These are phyloP conservation scores for Avahi laniger DNA, from an alignment of 2,797 vertebrate genomes.

Conservation along the genomic window DNA sequence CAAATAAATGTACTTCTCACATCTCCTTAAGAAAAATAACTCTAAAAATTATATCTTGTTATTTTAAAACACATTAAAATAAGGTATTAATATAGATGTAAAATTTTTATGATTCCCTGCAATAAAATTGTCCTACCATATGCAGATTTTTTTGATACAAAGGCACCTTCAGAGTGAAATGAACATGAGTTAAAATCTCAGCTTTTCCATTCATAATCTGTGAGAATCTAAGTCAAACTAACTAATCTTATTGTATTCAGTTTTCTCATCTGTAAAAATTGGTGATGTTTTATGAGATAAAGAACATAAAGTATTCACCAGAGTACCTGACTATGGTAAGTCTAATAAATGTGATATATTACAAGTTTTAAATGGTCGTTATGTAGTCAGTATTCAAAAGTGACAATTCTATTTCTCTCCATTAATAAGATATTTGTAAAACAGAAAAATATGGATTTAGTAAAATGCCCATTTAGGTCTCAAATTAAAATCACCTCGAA, in stretches of 20 bases:
- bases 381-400: background rate
- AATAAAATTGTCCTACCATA: background rate
- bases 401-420: background rate
- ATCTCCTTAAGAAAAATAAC: background rate
- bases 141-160: background rate
- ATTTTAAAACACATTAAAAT: background rate
- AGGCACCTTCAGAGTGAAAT: background rate
- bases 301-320: background rate
- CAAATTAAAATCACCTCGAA: background rate
- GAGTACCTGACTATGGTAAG: background rate
- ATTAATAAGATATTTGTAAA: background rate
- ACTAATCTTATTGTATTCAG: background rate
- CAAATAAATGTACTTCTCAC: background rate
- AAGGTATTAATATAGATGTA: background rate
- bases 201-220: background rate
- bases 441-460: background rate
- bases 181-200: background rate
- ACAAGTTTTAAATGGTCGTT: no score
- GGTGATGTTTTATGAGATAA: background rate
- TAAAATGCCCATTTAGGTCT: background rate
- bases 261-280: background rate
- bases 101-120: background rate
- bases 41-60: background rate
- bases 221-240: background rate
- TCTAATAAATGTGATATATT: background rate